Base-by-base conservation (phyloP, 2,888 invertebrate species). In the Hypomecis atomaria region DNA sequence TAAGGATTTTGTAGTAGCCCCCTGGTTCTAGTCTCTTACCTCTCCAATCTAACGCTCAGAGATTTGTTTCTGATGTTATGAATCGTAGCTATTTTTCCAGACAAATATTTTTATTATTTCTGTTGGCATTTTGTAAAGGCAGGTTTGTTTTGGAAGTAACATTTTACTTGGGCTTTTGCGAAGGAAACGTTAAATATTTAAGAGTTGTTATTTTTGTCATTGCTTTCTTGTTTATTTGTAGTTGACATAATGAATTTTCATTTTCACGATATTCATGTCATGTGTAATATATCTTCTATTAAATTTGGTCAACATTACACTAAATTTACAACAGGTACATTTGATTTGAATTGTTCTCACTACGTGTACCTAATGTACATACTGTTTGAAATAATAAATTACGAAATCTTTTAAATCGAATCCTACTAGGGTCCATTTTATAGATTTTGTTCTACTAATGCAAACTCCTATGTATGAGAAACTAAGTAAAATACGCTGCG, bases 11-110 rank as follows among this genome's bases (percentile, higher is more conserved):
- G 33, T 33, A 11, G 52, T 52, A 52, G 5, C 38, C 52, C 52
- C 52, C 6, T 42, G 23, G 10, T 33, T 7, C 52, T n/a, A 9
- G 40, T 52, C n/a, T 52, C 61, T 65, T 68, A 65, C 69, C 64
- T 73, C 67, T 72, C 70, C 65, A 62, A 71, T 62, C 38, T 48
- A 34, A 69, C 53, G 67, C 63, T 59, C 69, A 66, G 60, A 73
- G 55, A 59, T 65, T 69, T 59, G 58, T 54, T 54, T 57, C 60
- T 11, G 62, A 62, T 48, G 36, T 49, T 65, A 54, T 58, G 44
- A 54, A 60, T 62, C 53, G 57, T 52, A 11, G 57, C 44, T 60
- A 64, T 64, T 64, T 56, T 55, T 45, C 45, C 53, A 55, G 49
- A 61, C 34, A 54, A 59, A 57, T 59, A 64, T 62, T 62, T 66